Evolutionary conservation across 1,140 invertebrate genomes (phyloP), one percentile per base, ranked within the genome.

Genomic region (Camponotus vicinus): DNA sequence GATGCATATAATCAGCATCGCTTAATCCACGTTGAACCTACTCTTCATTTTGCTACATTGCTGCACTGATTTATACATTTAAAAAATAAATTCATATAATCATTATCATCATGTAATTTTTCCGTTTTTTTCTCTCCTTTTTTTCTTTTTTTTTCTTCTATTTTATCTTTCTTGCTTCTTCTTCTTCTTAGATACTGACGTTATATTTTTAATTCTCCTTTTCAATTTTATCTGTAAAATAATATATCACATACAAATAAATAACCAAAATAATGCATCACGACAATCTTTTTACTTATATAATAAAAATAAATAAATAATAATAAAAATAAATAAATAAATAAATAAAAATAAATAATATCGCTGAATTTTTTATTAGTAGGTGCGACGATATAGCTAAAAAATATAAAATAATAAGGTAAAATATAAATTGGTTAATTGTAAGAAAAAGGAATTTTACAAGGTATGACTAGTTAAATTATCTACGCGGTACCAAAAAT

Each of bases 11-110:
- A 90, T 77, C 88, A 90, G 75, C 79, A 13, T 69, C 88, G 55
- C 85, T 90, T 87, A 90, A 90, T 90, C 88, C 85, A 89, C 79
- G 89, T 90, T 88, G 79, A n/a, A 70, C 27, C 70, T 55, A 45
- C 27, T 73, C 61, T 69, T 79, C 66, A 85, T 70, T 88, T 70
- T 70, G 55, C n/a, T 18, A n/a, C 77, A 27, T n/a, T 13, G 63
- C 40, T 80, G 78, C 18, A 45, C 11, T 27, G 55, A 75, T 75
- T 83, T 61, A 70, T 75, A 45, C 11, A 13, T 49, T 82, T 34
- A 61, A 82, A 27, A 32, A 2, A 59, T 82, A 82, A 71, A 70
- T 70, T 18, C 3, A 13, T 49, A 49, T 49, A 49, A 15, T 49
- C 45, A 15, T 49, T 49, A 49, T 49, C 45, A 15, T 49, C 13